Conservation (phyloP, 2,888 invertebrate genomes). For the Acleris holmiana region DNA sequence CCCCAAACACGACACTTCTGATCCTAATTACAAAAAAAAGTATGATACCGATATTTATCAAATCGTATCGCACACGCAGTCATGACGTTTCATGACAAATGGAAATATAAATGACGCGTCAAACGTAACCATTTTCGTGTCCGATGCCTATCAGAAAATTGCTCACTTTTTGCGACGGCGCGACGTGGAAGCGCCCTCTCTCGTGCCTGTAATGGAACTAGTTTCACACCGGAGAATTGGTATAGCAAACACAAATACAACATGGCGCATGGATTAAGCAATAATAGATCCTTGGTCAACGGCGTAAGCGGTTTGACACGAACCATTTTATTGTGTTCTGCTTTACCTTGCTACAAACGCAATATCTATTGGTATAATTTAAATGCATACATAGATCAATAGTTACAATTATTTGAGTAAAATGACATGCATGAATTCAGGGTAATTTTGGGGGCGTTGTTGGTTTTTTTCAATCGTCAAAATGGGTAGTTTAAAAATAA, state of each 20-base stretch:
- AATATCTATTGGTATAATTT: slow-evolving; percentile 32
- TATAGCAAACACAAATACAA: too few species aligned
- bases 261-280: too few species aligned
- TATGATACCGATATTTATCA: slow-evolving; percentile 25
- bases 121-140: slow-evolving; percentile 75
- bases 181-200: slow-evolving; percentile 60
- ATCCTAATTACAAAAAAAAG: too few species aligned
- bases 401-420: not conserved
- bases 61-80: slow-evolving; percentile 30
- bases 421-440: too few species aligned
- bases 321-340: too few species aligned
- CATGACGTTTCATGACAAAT: slow-evolving; percentile 64
- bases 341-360: slow-evolving; percentile 20
- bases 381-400: slow-evolving; percentile 17
- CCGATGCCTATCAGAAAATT: slow-evolving; percentile 81
- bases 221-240: slow-evolving; percentile 27
- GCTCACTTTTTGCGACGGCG: slow-evolving; percentile 70
- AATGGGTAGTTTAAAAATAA: too few species aligned
- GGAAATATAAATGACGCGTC: slow-evolving; percentile 79
- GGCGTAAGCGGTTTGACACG: too few species aligned
- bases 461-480: too few species aligned
- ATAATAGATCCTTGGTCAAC: too few species aligned
- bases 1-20: too few species aligned
- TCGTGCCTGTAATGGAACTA: slow-evolving; percentile 63
- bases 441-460: too few species aligned